Evolutionary conservation across 2,113 vertebrate species (phyloP).

Genomic region (Poeciliopsis occidentalis): DNA sequence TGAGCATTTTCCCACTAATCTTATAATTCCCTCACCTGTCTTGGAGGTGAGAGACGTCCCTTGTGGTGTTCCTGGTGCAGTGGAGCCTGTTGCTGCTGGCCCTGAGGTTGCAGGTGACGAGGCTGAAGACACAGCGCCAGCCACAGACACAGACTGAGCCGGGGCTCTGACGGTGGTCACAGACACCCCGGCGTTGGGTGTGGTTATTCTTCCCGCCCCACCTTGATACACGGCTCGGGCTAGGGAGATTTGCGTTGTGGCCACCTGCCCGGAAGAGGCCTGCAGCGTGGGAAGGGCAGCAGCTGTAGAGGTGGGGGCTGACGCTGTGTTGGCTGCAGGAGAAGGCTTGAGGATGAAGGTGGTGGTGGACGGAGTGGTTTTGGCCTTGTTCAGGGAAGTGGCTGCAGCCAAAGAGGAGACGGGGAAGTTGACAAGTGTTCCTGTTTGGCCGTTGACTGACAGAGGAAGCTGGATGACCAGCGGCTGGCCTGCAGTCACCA

Average conservation of each 20-base stretch:
- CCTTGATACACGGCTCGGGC: slow-evolving; percentile 78
- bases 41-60: slow-evolving; percentile 80
- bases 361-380: slow-evolving; percentile 74
- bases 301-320: slow-evolving; percentile 30
- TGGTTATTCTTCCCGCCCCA: slow-evolving; percentile 73
- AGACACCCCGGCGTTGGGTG: slow-evolving; percentile 78
- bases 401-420: slow-evolving; percentile 75
- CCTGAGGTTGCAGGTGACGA: slow-evolving; percentile 76
- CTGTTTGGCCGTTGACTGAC: slow-evolving; percentile 72
- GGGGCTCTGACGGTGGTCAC: slow-evolving; percentile 77
- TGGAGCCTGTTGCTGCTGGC: slow-evolving; percentile 80
- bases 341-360: slow-evolving; percentile 80
- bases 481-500: slow-evolving; percentile 71
- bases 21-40: slow-evolving; percentile 69
- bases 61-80: slow-evolving; percentile 76
- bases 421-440: slow-evolving; percentile 77
- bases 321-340: slow-evolving; percentile 41
- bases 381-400: slow-evolving; percentile 72
- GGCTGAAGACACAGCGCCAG: slow-evolving; percentile 76
- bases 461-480: slow-evolving; percentile 81
- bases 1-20: neutral
- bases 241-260: slow-evolving; percentile 72
- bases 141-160: slow-evolving; percentile 73
- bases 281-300: slow-evolving; percentile 57
- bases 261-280: slow-evolving; percentile 50